These are phyloP conservation scores for Cyphomyrmex costatus DNA, from an alignment of 1,140 invertebrate species.

Conservation along the genomic window DNA sequence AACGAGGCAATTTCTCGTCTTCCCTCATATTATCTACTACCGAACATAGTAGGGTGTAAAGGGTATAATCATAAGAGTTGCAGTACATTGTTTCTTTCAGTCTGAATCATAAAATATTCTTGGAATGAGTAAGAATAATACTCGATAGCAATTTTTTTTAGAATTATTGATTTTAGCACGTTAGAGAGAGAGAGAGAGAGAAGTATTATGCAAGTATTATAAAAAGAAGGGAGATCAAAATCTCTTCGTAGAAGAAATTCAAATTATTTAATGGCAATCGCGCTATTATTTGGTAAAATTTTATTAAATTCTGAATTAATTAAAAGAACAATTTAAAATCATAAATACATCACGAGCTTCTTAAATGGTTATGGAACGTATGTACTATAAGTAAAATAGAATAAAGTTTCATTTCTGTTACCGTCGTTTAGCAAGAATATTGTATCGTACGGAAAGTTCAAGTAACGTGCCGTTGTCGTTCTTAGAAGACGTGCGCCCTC, in stretches of 20 bases:
- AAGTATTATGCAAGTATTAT: not conserved
- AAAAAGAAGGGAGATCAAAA: too few relatives aligned
- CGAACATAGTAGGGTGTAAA: conserved; percentile 37
- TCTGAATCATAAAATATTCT: conserved; percentile 44
- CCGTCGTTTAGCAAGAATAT: conserved; percentile 10
- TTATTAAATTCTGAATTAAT: not conserved
- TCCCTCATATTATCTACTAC: conserved; percentile 49
- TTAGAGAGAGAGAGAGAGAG: not conserved
- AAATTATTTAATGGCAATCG: not conserved
- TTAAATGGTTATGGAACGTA: not conserved
- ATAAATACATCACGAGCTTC: not conserved
- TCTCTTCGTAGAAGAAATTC: not conserved
- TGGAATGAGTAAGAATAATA: not conserved
- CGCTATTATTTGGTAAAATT: not conserved
- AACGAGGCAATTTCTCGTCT: conserved; percentile 60
- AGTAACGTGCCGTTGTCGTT: conserved; percentile 44
- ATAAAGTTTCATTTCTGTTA: conserved; percentile 5
- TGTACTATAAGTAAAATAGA: conserved; percentile 11
- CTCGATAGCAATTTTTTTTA: conserved; percentile 29
- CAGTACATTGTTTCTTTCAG: conserved; percentile 22
- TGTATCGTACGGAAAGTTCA: conserved; percentile 13
- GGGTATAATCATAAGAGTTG: conserved; percentile 59
- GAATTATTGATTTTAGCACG: conserved; percentile 7
- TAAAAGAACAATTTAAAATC: not conserved
- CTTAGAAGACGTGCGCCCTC: conserved; percentile 10